Conservation (phyloP, 2,797 vertebrate species). For the Cynopterus sphinx region DNA sequence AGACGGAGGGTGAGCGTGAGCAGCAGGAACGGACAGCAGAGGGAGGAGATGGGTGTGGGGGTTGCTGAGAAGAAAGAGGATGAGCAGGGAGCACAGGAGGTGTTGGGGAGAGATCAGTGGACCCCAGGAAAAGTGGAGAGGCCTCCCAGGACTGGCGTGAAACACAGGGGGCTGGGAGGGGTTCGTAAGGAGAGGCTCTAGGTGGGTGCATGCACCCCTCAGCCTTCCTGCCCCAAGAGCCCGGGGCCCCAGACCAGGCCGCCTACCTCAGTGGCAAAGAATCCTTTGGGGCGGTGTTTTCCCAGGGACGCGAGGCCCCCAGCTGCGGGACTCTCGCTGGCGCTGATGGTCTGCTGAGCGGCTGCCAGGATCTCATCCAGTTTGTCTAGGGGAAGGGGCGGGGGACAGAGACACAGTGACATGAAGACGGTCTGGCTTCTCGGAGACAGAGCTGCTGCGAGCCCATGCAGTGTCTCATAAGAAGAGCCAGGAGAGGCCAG, state of each 20-base stretch:
- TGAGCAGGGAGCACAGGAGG: background rate
- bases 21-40: background rate
- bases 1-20: background rate
- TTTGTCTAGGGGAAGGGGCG: constrained; percentile 87
- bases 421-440: background rate
- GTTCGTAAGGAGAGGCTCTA: background rate
- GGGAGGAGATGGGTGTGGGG: background rate
- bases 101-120: background rate
- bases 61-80: too few species aligned
- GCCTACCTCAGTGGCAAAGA: constrained; percentile 84
- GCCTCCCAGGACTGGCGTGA: background rate
- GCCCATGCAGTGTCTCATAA: fast-evolving
- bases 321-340: constrained; percentile 90
- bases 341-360: constrained; percentile 96
- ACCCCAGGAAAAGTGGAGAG: background rate
- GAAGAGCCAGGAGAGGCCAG: background rate
- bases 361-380: constrained; percentile 96
- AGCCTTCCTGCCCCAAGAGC: constrained; percentile 22
- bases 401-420: background rate
- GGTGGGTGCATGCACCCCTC: fast-evolving
- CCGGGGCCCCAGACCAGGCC: constrained; percentile 72
- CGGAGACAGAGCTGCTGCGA: background rate
- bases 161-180: background rate
- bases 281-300: constrained; percentile 84
- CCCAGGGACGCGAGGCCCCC: constrained; percentile 87